Evolutionary conservation across 2,888 invertebrate species (phyloP).

Genomic region (Branchipolynoe longqiensis): DNA sequence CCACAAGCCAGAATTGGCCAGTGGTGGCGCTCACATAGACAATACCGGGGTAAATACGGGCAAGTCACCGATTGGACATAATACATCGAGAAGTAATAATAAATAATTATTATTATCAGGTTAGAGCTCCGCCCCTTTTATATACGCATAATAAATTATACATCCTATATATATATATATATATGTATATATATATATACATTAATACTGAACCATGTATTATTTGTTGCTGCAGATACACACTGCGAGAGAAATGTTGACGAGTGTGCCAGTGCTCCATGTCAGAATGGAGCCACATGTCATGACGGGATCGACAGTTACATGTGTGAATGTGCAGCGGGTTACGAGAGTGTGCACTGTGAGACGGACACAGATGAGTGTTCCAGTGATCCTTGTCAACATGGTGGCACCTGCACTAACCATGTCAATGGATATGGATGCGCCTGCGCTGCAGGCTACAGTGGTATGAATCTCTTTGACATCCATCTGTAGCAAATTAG

Average conservation of each 20-base stretch:
- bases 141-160: too few relatives aligned
- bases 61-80: too few relatives aligned
- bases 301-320: constrained; percentile 13
- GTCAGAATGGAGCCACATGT: too few relatives aligned
- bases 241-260: constrained; percentile 5
- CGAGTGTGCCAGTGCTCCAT: constrained; percentile 13
- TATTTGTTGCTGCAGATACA: not conserved
- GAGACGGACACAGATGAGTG: constrained; percentile 19
- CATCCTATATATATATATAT: too few relatives aligned
- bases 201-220: too few relatives aligned
- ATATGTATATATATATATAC: too few relatives aligned
- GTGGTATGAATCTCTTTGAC: not conserved
- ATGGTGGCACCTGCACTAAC: constrained; percentile 21
- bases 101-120: too few relatives aligned
- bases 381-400: constrained; percentile 30
- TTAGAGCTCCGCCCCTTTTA: too few relatives aligned
- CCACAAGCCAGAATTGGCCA: too few relatives aligned
- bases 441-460: constrained; percentile 6
- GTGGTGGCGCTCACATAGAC: too few relatives aligned
- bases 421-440: constrained; percentile 36
- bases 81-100: too few relatives aligned
- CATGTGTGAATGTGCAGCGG: not conserved
- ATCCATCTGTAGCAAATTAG: not conserved
- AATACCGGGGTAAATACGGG: too few relatives aligned
- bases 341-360: constrained; percentile 17